Conservation (phyloP, 2,797 vertebrate species). For the Microcaecilia unicolor region DNA sequence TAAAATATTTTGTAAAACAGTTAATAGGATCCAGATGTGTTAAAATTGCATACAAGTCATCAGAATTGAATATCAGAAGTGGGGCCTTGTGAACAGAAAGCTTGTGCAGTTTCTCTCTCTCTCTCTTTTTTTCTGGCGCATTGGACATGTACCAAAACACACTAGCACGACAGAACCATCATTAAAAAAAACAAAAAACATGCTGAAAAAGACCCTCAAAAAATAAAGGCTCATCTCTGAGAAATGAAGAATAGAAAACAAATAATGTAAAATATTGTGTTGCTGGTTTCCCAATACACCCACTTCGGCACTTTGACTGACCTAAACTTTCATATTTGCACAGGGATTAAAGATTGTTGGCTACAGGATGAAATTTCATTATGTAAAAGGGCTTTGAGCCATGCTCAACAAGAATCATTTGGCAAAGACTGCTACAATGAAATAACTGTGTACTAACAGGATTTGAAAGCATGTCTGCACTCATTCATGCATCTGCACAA, state of each 20-base stretch:
- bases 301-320: not conserved
- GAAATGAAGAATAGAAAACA: not conserved
- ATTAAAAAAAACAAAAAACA: not conserved
- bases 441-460: not conserved
- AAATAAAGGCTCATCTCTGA: not conserved
- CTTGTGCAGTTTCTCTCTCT: not conserved
- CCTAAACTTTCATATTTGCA: not conserved
- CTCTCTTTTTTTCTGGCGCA: fast-evolving
- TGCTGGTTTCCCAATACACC: not conserved
- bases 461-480: not conserved
- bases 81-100: fast-evolving
- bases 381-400: not conserved
- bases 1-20: conserved; percentile 11
- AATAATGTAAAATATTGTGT: not conserved
- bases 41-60: not conserved
- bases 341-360: fast-evolving
- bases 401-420: fast-evolving
- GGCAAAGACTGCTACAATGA: not conserved
- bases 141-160: fast-evolving
- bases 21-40: conserved; percentile 21
- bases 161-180: fast-evolving
- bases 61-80: not conserved
- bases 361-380: fast-evolving
- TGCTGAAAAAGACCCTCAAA: not conserved
- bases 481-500: fast-evolving